Evolutionary conservation across 2,113 vertebrate species (phyloP).

Genomic region (Mobula birostris): DNA sequence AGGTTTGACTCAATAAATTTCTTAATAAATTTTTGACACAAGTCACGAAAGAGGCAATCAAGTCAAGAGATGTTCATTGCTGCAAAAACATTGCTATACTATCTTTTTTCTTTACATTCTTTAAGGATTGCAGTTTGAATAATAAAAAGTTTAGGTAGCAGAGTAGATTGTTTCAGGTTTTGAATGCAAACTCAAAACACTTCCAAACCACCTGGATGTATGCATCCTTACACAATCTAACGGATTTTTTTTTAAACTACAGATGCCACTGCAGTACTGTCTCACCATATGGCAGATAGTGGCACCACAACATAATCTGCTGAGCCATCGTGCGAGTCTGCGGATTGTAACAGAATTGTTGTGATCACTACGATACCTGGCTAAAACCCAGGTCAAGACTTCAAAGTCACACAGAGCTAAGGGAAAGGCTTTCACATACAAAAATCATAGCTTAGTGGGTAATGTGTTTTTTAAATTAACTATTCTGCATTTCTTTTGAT

Average conservation of each 20-base stretch:
- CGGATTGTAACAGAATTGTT: background rate
- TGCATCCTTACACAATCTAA: background rate
- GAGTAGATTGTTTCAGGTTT: background rate
- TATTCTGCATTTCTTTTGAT: background rate
- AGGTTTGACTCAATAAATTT: background rate
- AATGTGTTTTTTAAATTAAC: background rate
- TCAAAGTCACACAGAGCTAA: background rate
- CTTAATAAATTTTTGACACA: too few relatives aligned
- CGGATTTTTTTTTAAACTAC: background rate
- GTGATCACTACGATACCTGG: background rate
- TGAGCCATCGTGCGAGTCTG: background rate
- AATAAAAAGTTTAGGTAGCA: background rate
- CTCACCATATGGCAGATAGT: constrained; percentile 8
- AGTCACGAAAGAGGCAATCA: background rate
- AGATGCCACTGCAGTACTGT: background rate
- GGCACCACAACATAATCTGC: constrained; percentile 11
- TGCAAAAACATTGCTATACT: background rate
- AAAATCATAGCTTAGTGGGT: background rate
- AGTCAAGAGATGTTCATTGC: background rate
- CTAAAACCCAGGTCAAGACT: background rate
- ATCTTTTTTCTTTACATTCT: background rate
- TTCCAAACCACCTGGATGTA: background rate
- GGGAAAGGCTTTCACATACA: background rate
- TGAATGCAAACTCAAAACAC: background rate
- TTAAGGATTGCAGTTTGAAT: too few relatives aligned